A percentile compares a stretch with the other conserved stretches of the same genome.
Evolutionary conservation across 2,113 vertebrate genomes (phyloP).

Genomic region (Indicator indicator): DNA sequence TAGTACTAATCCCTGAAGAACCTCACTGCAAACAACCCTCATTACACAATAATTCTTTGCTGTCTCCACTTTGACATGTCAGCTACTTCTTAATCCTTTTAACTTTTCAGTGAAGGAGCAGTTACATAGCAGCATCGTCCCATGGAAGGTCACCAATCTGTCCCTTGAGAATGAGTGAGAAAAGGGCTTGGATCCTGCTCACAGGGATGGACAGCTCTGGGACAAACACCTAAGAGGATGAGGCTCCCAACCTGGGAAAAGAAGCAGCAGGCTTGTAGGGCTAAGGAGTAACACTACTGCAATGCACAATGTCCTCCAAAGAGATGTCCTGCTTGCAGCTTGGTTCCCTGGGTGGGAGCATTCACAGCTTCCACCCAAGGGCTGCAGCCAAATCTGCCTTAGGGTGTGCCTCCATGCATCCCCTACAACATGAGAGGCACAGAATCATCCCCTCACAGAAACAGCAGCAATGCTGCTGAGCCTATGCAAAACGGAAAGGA

Average conservation of each 20-base stretch:
- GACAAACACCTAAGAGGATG: background rate
- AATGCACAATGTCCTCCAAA: background rate
- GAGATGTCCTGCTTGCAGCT: background rate
- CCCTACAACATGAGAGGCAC: background rate
- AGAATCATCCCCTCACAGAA: rapidly evolving
- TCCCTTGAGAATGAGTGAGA: background rate
- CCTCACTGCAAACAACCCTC: background rate
- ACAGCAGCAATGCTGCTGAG: rapidly evolving
- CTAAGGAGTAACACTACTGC: background rate
- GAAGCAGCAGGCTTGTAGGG: background rate
- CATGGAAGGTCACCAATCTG: background rate
- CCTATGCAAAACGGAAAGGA: rapidly evolving
- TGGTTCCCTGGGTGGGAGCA: rapidly evolving
- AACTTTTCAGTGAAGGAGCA: slow-evolving; percentile 17
- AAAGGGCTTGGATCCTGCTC: background rate
- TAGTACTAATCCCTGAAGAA: background rate
- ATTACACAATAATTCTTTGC: background rate
- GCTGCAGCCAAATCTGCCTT: background rate
- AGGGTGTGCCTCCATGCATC: rapidly evolving
- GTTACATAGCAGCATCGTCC: background rate
- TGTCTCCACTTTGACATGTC: background rate
- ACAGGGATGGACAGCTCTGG: rapidly evolving
- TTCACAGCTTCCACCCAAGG: background rate
- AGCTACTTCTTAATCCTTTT: slow-evolving; percentile 28
- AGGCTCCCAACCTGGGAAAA: background rate